phyloP scores from a whole-genome alignment of 2,797 vertebrate genomes.

The Spheniscus humboldti region DNA sequence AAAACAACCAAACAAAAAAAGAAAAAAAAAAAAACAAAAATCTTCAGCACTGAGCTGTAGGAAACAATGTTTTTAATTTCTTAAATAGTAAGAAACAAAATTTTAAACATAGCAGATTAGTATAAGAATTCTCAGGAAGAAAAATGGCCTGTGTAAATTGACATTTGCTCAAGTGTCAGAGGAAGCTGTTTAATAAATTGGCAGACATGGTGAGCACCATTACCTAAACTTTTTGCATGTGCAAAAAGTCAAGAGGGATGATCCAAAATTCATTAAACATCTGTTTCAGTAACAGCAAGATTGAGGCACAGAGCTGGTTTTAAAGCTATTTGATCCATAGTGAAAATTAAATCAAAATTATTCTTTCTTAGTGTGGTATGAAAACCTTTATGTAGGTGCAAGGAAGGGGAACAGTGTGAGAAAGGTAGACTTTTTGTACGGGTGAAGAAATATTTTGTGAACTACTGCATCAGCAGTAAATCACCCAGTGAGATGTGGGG shows the following conservation, averaged over 20 bases:
- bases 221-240: background rate
- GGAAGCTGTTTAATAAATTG: background rate
- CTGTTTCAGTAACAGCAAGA: background rate
- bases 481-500: background rate
- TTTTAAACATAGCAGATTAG: background rate
- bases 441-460: background rate
- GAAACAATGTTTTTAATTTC: background rate
- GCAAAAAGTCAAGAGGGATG: background rate
- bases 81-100: background rate
- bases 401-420: background rate
- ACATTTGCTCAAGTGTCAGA: background rate
- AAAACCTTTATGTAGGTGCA: background rate
- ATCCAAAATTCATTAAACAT: background rate
- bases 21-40: background rate
- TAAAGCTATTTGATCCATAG: background rate
- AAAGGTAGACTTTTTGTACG: background rate
- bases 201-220: background rate
- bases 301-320: background rate
- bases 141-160: background rate
- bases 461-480: background rate
- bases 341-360: background rate
- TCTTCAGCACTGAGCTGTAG: background rate
- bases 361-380: background rate
- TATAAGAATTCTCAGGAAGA: background rate
- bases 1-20: background rate